phyloP scores from a whole-genome alignment of 1,140 invertebrate genomes.

The Dreissena polymorpha region DNA sequence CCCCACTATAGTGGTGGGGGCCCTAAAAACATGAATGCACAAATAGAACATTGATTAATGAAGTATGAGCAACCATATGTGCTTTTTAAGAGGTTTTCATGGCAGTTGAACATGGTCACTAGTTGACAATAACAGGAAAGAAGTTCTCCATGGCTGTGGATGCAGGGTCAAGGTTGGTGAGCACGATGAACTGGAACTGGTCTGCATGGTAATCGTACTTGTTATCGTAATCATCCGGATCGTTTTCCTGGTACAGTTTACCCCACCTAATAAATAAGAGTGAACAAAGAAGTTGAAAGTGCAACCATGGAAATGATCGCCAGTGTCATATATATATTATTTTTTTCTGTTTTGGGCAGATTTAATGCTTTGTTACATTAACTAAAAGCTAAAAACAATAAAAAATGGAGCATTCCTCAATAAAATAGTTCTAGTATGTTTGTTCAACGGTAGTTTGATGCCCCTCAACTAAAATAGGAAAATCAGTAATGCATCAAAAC shows the following conservation, averaged over 20 bases:
- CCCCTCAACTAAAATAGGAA: too few species aligned
- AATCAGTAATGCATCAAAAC: too few species aligned
- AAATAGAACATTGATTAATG: too few species aligned
- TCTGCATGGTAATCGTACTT: constrained; percentile 16
- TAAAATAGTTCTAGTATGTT: neutral
- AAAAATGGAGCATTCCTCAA: neutral
- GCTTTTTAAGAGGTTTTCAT: too few species aligned
- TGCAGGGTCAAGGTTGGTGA: constrained; percentile 34
- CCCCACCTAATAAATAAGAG: constrained; percentile 6
- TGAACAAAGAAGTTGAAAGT: neutral
- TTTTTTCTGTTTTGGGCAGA: neutral
- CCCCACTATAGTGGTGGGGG: too few species aligned
- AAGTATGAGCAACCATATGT: too few species aligned
- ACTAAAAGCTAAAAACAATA: neutral
- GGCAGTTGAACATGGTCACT: neutral
- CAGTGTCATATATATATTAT: neutral
- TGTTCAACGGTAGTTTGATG: neutral
- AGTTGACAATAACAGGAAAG: constrained; percentile 35
- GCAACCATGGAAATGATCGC: neutral
- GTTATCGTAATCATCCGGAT: constrained; percentile 11
- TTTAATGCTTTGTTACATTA: neutral
- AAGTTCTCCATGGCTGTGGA: constrained; percentile 16
- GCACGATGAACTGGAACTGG: constrained; percentile 41
- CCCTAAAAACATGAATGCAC: too few species aligned
- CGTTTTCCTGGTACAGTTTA: constrained; percentile 16